These are phyloP conservation scores for Alca torda DNA, from an alignment of 2,797 vertebrate species.

Conservation along the genomic window DNA sequence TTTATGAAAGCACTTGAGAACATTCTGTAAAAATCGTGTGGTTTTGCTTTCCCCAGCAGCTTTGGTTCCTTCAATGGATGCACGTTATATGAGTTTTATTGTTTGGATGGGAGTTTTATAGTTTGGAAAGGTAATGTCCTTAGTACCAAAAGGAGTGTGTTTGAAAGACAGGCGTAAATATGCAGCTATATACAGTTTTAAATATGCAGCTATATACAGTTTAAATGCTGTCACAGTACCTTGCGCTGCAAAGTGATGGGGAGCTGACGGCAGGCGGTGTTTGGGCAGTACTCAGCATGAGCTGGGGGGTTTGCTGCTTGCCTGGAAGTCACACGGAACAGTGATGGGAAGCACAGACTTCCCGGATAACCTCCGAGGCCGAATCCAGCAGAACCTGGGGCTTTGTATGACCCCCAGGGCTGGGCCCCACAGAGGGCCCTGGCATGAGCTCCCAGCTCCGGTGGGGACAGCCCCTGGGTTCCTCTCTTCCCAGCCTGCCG, in stretches of 20 bases:
- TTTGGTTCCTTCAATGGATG: not conserved
- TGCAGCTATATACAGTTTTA: not conserved
- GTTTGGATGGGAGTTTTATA: not conserved
- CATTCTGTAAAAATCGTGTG: not conserved
- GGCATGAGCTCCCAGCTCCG: not conserved
- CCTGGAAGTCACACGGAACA: not conserved
- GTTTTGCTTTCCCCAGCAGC: not conserved
- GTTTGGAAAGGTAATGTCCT: not conserved
- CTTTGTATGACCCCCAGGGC: not conserved
- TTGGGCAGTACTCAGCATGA: not conserved
- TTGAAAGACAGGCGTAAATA: not conserved
- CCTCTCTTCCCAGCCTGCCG: rapidly evolving
- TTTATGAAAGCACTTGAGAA: not conserved
- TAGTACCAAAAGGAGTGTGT: not conserved
- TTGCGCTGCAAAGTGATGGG: not conserved
- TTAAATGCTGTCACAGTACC: not conserved
- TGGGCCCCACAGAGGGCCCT: rapidly evolving
- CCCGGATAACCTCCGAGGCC: not conserved
- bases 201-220: not conserved
- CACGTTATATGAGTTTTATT: not conserved
- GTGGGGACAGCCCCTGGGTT: rapidly evolving
- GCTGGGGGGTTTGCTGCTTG: not conserved
- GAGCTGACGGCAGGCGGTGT: not conserved
- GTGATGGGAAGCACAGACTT: not conserved
- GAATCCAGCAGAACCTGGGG: not conserved